Conservation (phyloP, 2,888 invertebrate genomes). For the Trissolcus japonicus region DNA sequence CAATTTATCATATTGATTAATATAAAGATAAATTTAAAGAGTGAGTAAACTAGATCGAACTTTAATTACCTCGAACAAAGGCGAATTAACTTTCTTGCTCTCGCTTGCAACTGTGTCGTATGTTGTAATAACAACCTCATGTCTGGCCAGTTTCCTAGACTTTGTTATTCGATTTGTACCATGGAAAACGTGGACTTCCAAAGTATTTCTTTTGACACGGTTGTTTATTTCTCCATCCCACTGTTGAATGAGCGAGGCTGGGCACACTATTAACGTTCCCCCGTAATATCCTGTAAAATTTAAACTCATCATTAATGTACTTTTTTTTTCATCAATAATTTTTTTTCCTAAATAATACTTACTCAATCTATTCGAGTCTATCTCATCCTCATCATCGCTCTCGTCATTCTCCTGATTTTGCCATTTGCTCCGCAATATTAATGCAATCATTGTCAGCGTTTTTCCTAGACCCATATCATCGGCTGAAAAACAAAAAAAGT, state of each 20-base stretch:
- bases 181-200: constrained; percentile 85
- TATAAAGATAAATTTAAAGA: background rate
- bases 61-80: constrained; percentile 46
- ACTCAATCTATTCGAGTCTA: constrained; percentile 13
- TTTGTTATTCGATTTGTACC: constrained; percentile 84
- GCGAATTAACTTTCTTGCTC: constrained; percentile 69
- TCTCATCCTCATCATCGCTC: constrained; percentile 32
- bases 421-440: constrained; percentile 77
- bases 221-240: constrained; percentile 89
- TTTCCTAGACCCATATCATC: constrained; percentile 91
- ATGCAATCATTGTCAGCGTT: constrained; percentile 88
- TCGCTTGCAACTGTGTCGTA: constrained; percentile 86
- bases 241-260: constrained; percentile 92
- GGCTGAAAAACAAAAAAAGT: constrained; percentile 72
- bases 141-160: constrained; percentile 79
- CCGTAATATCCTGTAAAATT: constrained; percentile 75
- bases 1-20: background rate
- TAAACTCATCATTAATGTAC: background rate
- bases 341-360: constrained; percentile 19
- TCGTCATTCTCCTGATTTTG: constrained; percentile 66
- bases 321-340: background rate
- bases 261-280: constrained; percentile 93
- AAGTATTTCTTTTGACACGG: constrained; percentile 80
- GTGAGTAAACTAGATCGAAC: background rate
- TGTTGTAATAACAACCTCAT: constrained; percentile 93